Evolutionary conservation across 2,888 invertebrate genomes (phyloP), one percentile per base, ranked within the genome.

Genomic region (Scotopteryx bipunctaria): DNA sequence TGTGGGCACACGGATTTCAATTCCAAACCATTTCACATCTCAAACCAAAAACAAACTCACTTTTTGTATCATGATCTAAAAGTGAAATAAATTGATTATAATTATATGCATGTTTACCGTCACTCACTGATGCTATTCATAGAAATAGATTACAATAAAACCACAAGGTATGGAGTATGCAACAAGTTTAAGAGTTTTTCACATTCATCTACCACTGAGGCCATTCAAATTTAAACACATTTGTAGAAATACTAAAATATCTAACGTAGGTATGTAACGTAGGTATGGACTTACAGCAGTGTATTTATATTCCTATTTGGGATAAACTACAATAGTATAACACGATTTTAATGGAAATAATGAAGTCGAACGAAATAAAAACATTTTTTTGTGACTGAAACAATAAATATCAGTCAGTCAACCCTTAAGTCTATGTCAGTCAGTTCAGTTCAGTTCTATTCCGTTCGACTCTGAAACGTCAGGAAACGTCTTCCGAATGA

Each of bases 111-210:
- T 73, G 64, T 77, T 75, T 74, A 73, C 67, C 71, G 38, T 42
- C 32, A 11, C 70, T 65, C 68, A 67, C 59, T 69, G 63, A 63
- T 68, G 63, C 61, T 65, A 57, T 54, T 64, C 62, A 67, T 78
- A 77, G 77, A 81, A 81, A 84, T 81, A 82, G 80, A 81, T 64
- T 70, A 73, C 71, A 81, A 81, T 71, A 81, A 79, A 76, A 77
- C 45, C 67, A 76, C 67, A 76, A 76, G 66, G 59, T 64, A 67
- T 51, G 48, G 48, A 57, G 44, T 43, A 56, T 61, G 52, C 50
- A 49, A 43, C 53, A 55, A 48, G 49, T 38, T 27, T 27, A n/a
- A n/a, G 36, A 48, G 15, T 42, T 27, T 19, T 19, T 13, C 27
- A 43, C 31, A 49, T 35, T 37, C 35, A n/a, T n/a, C n/a, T n/a